These are phyloP conservation scores for Borostomias antarcticus DNA, from an alignment of 2,797 vertebrate genomes.

Conservation along the genomic window DNA sequence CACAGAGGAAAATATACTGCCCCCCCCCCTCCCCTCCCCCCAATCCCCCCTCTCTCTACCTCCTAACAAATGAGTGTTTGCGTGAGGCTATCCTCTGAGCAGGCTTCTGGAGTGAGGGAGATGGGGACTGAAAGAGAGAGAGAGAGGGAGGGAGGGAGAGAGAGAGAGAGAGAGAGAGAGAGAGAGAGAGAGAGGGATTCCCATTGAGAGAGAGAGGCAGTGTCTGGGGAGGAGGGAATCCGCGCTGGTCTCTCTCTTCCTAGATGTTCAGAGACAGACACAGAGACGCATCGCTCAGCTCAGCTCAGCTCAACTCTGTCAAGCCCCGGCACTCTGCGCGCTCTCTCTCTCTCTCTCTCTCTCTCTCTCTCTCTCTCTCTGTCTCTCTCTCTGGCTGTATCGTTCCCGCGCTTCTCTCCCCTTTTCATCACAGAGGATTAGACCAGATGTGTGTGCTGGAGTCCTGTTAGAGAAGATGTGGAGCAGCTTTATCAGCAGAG, in stretches of 20 bases:
- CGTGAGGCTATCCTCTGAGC: not conserved
- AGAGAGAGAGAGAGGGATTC: not conserved
- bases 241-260: not conserved
- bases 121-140: not conserved
- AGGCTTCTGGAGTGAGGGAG: not conserved
- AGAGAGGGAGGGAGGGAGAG: not conserved
- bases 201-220: not conserved
- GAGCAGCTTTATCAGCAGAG: constrained; percentile 12
- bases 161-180: not conserved
- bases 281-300: not conserved
- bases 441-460: not conserved
- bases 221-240: not conserved
- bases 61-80: not conserved
- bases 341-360: not conserved
- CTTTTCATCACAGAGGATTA: not conserved
- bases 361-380: not conserved
- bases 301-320: not conserved
- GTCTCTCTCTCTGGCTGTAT: not conserved
- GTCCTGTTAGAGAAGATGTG: constrained; percentile 6
- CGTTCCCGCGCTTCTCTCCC: no score
- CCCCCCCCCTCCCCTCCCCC: no score
- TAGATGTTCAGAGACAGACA: not conserved
- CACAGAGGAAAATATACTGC: no score
- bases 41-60: not conserved
- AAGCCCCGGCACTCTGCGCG: no score